Evolutionary conservation across 1,140 invertebrate species (phyloP).

Genomic region (Trichonephila inaurata): DNA sequence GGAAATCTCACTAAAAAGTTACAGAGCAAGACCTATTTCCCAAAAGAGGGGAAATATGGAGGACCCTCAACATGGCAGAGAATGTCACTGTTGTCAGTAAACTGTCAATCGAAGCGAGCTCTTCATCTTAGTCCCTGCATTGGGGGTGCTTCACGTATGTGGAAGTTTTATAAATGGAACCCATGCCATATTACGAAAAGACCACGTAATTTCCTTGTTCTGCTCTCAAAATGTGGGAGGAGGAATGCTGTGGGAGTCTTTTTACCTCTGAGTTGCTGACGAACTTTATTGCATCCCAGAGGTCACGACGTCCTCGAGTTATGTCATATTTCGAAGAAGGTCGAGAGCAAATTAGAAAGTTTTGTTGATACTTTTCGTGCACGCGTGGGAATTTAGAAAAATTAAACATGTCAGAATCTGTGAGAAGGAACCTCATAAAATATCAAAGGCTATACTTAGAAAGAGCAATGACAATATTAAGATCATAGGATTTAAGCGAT

Average conservation of each 20-base stretch:
- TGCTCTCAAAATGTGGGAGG: slow-evolving; percentile 5
- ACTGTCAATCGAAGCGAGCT: slow-evolving; percentile 41
- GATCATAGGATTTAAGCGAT: too few species aligned
- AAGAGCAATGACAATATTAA: too few species aligned
- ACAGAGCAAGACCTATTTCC: not conserved
- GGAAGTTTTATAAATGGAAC: not conserved
- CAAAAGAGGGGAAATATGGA: not conserved
- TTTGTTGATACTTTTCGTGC: not conserved
- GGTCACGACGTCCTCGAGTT: not conserved
- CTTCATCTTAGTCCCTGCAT: not conserved
- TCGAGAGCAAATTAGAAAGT: not conserved
- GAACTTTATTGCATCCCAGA: not conserved
- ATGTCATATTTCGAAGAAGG: not conserved
- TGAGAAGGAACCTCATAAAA: too few species aligned
- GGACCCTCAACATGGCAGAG: slow-evolving; percentile 36
- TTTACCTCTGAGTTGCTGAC: not conserved
- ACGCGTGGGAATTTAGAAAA: not conserved
- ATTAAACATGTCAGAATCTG: too few species aligned
- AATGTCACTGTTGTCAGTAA: slow-evolving; percentile 71
- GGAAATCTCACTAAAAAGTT: too few species aligned
- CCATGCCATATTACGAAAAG: not conserved
- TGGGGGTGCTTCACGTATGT: not conserved
- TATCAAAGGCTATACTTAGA: too few species aligned
- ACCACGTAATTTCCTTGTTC: not conserved
- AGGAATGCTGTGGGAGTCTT: slow-evolving; percentile 33